Base-by-base conservation (phyloP, 1,140 invertebrate genomes). In the Drosophila persimilis region DNA sequence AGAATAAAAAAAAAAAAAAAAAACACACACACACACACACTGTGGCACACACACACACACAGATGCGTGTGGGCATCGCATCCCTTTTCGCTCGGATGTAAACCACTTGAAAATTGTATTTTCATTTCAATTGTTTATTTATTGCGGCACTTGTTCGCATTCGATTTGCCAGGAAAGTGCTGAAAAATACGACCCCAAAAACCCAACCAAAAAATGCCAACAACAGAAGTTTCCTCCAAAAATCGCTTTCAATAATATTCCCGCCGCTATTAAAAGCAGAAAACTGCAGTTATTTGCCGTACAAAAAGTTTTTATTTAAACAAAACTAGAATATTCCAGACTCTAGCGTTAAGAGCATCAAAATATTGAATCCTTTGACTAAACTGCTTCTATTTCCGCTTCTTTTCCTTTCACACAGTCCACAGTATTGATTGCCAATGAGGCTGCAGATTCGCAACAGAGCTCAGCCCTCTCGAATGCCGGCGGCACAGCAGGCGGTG, bases 391-490 rank as follows among this genome's bases (percentile, higher is more conserved):
- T 17, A n/a, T 29, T 41, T n/a, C 55, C 57, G 8, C 67, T 54
- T 66, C 6, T 57, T 56, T 72, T 29, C 61, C 29, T 47, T 22
- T 29, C 35, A 55, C 60, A 39, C 76, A 91, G 90, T 90, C 90
- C 65, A 91, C 90, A 91, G 90, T 91, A 91, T 91, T 91, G 90
- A 81, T 90, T 80, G 84, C 84, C 84, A 89, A 62, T 66, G 83
- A 88, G 66, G 79, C 79, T 79, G 66, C 75, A 60, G 84, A 89
- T 50, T 66, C 83, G 59, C 88, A 90, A 80, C 86, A 90, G 58
- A 88, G 59, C 69, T 83, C 81, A 53, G 62, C 77, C 50, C 59
- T 80, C 57, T 67, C 77, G 31, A 73, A 65, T 59, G 56, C 63
- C 11, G 54, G 41, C 8, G 54, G 41, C 6, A 58, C 22, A 13